Conservation (phyloP, 2,888 invertebrate genomes). For the Periphyllus acericola region DNA sequence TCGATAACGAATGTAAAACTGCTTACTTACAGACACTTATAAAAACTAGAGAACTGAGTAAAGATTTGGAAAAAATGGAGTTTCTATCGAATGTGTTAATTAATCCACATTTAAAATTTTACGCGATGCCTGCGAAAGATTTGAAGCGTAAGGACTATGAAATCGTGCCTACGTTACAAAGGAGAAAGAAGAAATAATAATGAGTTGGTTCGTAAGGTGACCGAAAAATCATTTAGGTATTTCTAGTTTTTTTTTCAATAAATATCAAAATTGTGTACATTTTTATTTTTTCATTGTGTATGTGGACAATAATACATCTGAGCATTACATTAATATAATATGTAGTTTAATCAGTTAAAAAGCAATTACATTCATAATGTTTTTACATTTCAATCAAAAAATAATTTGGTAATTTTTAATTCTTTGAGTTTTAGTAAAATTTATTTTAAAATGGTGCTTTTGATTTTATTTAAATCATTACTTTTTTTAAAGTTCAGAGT, state of each 20-base stretch:
- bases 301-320: not conserved
- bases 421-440: not conserved
- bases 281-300: not conserved
- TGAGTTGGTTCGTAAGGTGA: too few relatives aligned
- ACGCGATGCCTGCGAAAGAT: not conserved
- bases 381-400: not conserved
- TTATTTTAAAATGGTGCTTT: too few relatives aligned
- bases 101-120: not conserved
- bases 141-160: not conserved
- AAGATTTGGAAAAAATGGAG: not conserved
- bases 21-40: not conserved
- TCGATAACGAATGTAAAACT: not conserved
- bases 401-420: not conserved
- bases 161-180: not conserved
- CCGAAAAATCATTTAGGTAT: too few relatives aligned
- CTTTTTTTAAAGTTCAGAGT: too few relatives aligned
- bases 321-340: not conserved
- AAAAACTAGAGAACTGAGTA: not conserved
- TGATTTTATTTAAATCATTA: too few relatives aligned
- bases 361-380: too few relatives aligned
- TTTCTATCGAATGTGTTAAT: not conserved
- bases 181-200: too few relatives aligned
- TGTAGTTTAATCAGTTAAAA: too few relatives aligned
- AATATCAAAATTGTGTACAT: not conserved
- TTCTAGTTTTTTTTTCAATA: not conserved